Percentiles rank a stretch among this genome's conserved stretches.
Evolutionary conservation across 2,888 invertebrate species (phyloP).

Genomic region (Zele albiditarsus): DNA sequence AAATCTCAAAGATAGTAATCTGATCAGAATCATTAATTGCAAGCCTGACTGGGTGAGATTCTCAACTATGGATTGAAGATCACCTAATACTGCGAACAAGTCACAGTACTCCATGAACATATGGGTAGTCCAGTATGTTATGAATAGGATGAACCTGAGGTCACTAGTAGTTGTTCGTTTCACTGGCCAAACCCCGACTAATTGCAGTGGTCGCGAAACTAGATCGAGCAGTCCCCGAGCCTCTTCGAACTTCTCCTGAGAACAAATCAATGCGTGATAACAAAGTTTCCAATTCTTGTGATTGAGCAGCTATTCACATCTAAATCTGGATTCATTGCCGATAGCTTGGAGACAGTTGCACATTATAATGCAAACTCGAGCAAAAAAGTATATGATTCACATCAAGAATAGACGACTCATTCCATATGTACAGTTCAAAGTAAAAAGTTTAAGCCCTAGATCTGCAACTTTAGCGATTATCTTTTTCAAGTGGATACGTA

Average conservation of each 20-base stretch:
- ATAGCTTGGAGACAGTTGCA: not conserved
- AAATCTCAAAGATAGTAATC: constrained; percentile 12
- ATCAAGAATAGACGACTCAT: not conserved
- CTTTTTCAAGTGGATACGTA: too few species aligned
- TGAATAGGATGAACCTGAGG: not conserved
- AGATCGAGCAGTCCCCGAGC: not conserved
- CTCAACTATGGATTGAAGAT: constrained; percentile 20
- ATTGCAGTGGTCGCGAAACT: not conserved
- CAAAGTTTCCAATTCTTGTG: not conserved
- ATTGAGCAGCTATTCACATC: not conserved
- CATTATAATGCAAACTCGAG: too few species aligned
- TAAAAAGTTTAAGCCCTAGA: not conserved
- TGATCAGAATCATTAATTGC: not conserved
- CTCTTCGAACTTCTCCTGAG: constrained; percentile 1
- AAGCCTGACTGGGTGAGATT: constrained; percentile 21
- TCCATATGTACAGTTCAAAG: too few species aligned
- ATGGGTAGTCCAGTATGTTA: constrained; percentile 36
- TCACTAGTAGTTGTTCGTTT: not conserved
- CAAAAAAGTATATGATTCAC: not conserved
- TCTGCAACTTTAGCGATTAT: not conserved
- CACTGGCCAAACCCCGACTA: constrained; percentile 21
- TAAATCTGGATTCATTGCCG: not conserved
- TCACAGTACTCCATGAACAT: constrained; percentile 38
- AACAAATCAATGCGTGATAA: not conserved
- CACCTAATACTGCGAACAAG: constrained; percentile 29